Evolutionary conservation across 1,140 invertebrate species (phyloP).

Genomic region (Bemisia tabaci): DNA sequence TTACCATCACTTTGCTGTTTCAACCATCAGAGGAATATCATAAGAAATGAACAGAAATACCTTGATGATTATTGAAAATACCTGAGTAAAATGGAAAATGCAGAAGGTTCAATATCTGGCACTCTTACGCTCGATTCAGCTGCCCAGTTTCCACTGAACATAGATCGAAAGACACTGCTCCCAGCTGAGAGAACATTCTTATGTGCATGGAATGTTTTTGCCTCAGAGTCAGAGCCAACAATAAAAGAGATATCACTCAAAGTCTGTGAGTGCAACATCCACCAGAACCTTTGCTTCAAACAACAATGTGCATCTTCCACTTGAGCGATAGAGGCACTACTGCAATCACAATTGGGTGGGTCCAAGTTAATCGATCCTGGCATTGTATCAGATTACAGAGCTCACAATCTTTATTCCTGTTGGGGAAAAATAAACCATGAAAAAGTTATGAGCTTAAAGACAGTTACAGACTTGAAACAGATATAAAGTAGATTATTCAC

Average conservation of each 20-base stretch:
- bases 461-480: too few species aligned
- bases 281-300: conserved; percentile 48
- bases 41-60: neutral
- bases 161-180: conserved; percentile 73
- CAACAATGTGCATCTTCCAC: too few species aligned
- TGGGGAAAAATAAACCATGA: too few species aligned
- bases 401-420: too few species aligned
- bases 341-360: too few species aligned
- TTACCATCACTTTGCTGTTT: neutral
- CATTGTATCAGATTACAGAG: too few species aligned
- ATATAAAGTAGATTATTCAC: too few species aligned
- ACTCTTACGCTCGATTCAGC: conserved; percentile 57
- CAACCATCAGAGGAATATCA: neutral
- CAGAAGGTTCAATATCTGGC: conserved; percentile 69
- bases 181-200: conserved; percentile 71
- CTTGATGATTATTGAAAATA: conserved; percentile 25
- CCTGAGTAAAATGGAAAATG: conserved; percentile 51
- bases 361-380: too few species aligned
- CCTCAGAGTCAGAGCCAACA: conserved; percentile 53
- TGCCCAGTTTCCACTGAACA: conserved; percentile 65
- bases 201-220: conserved; percentile 64
- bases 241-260: conserved; percentile 67
- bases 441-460: too few species aligned
- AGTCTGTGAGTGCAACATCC: conserved; percentile 68
- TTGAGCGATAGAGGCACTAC: too few species aligned